Conservation (phyloP, 1,140 invertebrate species). For the Lepidostoma basale region DNA sequence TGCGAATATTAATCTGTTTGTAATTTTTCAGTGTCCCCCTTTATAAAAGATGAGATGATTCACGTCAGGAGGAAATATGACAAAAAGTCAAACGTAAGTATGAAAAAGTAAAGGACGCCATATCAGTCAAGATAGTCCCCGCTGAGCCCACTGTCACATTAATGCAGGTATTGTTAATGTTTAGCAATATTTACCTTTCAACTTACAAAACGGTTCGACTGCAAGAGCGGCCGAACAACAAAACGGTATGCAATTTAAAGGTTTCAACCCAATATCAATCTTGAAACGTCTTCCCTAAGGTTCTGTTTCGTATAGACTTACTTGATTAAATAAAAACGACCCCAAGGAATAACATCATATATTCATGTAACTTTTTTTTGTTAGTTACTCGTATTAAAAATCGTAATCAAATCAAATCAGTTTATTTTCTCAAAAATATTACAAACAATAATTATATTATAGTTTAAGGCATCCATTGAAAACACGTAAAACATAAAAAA, state of each 20-base stretch:
- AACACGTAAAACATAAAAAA: too few species aligned
- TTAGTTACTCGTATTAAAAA: too few species aligned
- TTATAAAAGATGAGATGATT: background rate
- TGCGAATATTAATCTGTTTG: too few species aligned
- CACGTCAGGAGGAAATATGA: constrained; percentile 4
- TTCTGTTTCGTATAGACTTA: background rate
- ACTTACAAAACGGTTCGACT: constrained; percentile 21
- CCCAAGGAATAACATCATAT: too few species aligned
- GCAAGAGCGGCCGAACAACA: background rate
- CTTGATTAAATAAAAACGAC: too few species aligned
- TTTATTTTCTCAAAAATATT: too few species aligned
- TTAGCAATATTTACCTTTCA: constrained; percentile 37
- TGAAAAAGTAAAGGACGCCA: constrained; percentile 22
- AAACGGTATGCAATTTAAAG: background rate
- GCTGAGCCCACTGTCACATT: constrained; percentile 30
- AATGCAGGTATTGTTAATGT: constrained; percentile 26
- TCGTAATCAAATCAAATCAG: too few species aligned
- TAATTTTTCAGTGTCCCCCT: too few species aligned
- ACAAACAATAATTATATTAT: too few species aligned
- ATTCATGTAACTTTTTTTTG: too few species aligned
- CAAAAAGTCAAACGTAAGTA: constrained; percentile 9
- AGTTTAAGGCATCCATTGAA: too few species aligned
- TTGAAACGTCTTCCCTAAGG: background rate
- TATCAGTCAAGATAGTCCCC: constrained; percentile 32
- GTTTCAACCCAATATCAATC: background rate